A percentile compares a stretch with the other conserved stretches of the same genome.
Conservation (phyloP, 2,888 invertebrate species). For the Stenotaenia linearis region DNA sequence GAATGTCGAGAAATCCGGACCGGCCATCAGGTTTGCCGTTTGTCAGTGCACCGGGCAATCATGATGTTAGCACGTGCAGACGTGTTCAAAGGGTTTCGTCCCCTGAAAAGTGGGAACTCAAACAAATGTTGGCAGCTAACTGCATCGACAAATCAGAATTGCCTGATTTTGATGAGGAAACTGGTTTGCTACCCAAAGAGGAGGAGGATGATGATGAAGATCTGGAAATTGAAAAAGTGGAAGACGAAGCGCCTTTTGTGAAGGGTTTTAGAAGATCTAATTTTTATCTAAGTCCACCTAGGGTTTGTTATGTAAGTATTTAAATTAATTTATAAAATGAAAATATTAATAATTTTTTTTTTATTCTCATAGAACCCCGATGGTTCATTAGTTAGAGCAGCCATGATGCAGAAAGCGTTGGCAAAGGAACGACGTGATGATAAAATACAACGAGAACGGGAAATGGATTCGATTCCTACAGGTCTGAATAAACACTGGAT, state of each 20-base stretch:
- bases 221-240: constrained; percentile 94
- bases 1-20: constrained; percentile 79
- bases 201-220: constrained; percentile 68
- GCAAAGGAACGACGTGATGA: constrained; percentile 94
- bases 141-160: constrained; percentile 87
- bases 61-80: constrained; percentile 68
- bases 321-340: no score
- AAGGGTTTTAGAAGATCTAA: constrained; percentile 72
- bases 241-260: constrained; percentile 96
- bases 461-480: constrained; percentile 67
- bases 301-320: constrained; percentile 71
- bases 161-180: constrained; percentile 96
- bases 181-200: constrained; percentile 75
- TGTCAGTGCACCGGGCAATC: constrained; percentile 56
- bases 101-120: constrained; percentile 93
- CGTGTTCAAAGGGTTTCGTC: constrained; percentile 87
- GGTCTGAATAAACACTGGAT: constrained; percentile 91
- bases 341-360: not conserved
- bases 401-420: constrained; percentile 98
- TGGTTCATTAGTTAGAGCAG: constrained; percentile 95
- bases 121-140: constrained; percentile 92
- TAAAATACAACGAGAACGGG: constrained; percentile 89
- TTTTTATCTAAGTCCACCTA: constrained; percentile 86
- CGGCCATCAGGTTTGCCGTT: constrained; percentile 60
- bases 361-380: constrained; percentile 74